Evolutionary conservation across 2,113 vertebrate species (phyloP).

Genomic region (Lophotis ruficrista): DNA sequence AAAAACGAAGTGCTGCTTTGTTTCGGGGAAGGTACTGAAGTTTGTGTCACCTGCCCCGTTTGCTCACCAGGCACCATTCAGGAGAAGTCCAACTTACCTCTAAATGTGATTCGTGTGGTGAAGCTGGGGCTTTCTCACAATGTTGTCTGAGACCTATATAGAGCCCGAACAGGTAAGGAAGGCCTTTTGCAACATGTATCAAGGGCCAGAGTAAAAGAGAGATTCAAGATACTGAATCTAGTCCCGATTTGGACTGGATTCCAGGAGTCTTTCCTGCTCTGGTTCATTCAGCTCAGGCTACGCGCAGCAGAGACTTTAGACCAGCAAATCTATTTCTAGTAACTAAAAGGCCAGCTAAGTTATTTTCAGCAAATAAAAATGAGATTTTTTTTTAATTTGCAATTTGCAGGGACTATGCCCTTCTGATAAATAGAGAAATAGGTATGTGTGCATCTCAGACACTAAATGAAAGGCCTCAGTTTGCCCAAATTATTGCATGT

Average conservation of each 20-base stretch:
- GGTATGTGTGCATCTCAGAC: background rate
- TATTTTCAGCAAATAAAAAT: background rate
- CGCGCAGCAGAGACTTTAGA: background rate
- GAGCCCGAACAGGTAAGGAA: background rate
- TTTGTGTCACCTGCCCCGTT: background rate
- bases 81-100: background rate
- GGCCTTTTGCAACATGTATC: background rate
- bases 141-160: background rate
- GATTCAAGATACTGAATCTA: background rate
- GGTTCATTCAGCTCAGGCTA: background rate
- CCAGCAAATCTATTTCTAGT: background rate
- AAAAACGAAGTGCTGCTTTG: background rate
- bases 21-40: background rate
- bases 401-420: background rate
- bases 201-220: background rate
- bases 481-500: background rate
- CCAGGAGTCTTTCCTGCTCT: background rate
- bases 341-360: background rate
- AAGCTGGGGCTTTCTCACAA: background rate
- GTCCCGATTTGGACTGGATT: background rate
- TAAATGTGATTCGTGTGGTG: accelerated
- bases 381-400: background rate
- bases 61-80: background rate
- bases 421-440: background rate
- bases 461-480: background rate